phyloP scores from a whole-genome alignment of 2,113 vertebrate genomes.

The Harpagus bidentatus region DNA sequence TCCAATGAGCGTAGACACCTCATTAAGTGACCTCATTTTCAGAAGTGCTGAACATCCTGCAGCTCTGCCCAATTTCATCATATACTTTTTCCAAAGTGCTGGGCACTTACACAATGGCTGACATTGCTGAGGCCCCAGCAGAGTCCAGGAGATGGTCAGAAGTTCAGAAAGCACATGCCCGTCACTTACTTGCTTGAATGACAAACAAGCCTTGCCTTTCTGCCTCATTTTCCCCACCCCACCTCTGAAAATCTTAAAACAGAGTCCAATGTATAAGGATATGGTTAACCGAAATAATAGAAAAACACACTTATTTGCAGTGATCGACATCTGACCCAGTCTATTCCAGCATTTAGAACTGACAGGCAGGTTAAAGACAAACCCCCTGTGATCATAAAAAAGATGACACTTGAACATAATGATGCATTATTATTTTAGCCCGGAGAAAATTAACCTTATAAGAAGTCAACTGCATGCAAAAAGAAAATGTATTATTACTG shows the following conservation, averaged over 20 bases:
- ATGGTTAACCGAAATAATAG: neutral
- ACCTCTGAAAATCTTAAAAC: neutral
- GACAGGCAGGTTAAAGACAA: conserved; percentile 16
- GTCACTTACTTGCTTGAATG: neutral
- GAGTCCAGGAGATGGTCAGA: neutral
- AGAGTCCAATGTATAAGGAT: neutral
- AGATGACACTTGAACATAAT: neutral
- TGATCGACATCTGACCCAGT: neutral
- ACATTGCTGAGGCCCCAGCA: neutral
- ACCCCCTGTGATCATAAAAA: neutral
- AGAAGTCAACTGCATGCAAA: neutral
- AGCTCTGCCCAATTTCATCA: conserved; percentile 31
- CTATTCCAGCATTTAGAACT: neutral
- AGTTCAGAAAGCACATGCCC: neutral
- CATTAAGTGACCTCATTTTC: conserved; percentile 67
- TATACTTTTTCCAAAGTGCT: neutral
- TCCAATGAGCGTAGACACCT: conserved; percentile 27
- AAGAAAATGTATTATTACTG: neutral
- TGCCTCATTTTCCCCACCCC: neutral
- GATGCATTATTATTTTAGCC: neutral
- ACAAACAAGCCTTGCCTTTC: neutral
- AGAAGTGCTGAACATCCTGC: conserved; percentile 40
- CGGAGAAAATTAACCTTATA: conserved; percentile 22
- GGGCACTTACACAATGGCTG: neutral
- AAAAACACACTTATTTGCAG: neutral